phyloP scores from a whole-genome alignment of 2,113 vertebrate genomes.

The Jacana jacana region DNA sequence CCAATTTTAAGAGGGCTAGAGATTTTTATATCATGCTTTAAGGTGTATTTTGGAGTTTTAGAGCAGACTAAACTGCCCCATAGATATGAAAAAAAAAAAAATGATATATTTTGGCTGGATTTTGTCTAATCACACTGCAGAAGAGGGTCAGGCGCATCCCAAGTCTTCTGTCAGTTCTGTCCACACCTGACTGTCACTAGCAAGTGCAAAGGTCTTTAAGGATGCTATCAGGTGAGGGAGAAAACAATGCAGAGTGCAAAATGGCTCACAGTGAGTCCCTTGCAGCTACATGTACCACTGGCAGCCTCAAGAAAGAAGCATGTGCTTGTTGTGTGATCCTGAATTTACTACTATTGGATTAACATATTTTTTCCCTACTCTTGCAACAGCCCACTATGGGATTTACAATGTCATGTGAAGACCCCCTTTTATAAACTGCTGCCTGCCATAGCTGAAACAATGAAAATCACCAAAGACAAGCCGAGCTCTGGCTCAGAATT shows the following conservation, averaged over 20 bases:
- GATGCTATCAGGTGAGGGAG: not conserved
- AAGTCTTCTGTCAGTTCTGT: not conserved
- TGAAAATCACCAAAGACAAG: conserved; percentile 18
- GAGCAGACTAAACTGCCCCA: not conserved
- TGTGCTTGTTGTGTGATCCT: not conserved
- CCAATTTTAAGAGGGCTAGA: not conserved
- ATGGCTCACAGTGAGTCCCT: conserved; percentile 15
- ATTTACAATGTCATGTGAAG: conserved; percentile 34
- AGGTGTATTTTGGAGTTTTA: not conserved
- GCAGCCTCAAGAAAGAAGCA: conserved; percentile 1
- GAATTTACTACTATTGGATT: conserved; percentile 7
- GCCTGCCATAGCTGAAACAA: not conserved
- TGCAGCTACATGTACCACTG: not conserved
- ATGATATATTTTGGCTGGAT: not conserved
- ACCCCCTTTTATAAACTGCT: conserved; percentile 8
- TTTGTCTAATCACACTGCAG: not conserved
- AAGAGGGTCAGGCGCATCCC: not conserved
- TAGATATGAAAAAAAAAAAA: not conserved
- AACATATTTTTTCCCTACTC: not conserved
- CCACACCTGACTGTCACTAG: conserved; percentile 5
- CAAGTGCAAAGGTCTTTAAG: conserved; percentile 11
- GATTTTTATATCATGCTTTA: not conserved
- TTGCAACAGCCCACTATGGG: not conserved
- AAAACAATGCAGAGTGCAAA: conserved; percentile 3
- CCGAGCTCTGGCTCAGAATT: conserved; percentile 23